Evolutionary conservation across 1,140 invertebrate species (phyloP), one percentile per base, ranked within the genome.

Genomic region (Trichonephila inaurata): DNA sequence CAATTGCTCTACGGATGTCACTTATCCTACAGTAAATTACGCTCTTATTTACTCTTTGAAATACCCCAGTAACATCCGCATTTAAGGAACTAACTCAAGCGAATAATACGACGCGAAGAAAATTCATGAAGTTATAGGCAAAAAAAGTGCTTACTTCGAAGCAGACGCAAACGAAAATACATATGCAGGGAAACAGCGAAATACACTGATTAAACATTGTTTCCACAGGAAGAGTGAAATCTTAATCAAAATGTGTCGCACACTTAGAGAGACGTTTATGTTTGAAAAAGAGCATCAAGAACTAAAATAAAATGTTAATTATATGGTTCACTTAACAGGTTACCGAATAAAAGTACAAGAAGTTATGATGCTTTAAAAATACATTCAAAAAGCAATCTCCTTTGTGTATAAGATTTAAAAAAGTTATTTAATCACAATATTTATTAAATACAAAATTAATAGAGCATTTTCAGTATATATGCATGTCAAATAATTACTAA

Each of bases 71-170:
- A 77, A 40, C 72, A 77, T 77, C 72, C 72, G 72, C 72, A 77
- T 77, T 77, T 33, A 77, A 77, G 28, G 72, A 77, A 77, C 18
- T 77, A 77, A 77, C 72, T 77, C 28, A 77, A 40, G 72, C 72
- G 72, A 77, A 77, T 77, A 77, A 77, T 77, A 19, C 33, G 72
- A 77, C 28, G 72, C 7, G 72, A 40, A 77, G 28, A 77, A 77
- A 6, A 19, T 77, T 77, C 33, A 77, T 40, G 72, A 77, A 77
- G 14, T 19, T 40, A 33, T 19, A 40, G 28, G 24, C 12, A 77
- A 2, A 5, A 77, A n/a, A 33, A 77, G 12, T 16, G 33, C 21
- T n/a, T 12, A 69, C 7, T 21, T 21, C 66, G n/a, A 62, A 1
- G 16, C 5, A 18, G 1, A 64, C 5, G 16, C 16, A 64, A 64